Evolutionary conservation across 2,888 invertebrate species (phyloP), one percentile per base, ranked within the genome.

Genomic region (Acanthosepion pharaonis): DNA sequence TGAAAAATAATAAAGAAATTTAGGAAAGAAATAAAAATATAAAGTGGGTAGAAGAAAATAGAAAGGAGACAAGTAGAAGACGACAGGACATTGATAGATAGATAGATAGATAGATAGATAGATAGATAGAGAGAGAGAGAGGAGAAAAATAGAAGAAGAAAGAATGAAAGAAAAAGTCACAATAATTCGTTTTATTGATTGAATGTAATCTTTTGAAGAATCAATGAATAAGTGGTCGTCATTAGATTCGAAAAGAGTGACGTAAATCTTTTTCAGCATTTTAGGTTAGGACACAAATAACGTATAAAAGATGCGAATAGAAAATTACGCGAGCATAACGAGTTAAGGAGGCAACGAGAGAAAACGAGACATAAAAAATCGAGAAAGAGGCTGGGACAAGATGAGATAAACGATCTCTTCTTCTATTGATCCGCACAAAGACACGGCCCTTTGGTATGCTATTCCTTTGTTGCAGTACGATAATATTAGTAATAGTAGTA

Each of bases 291-390:
- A 78, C 78, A 1, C 20, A 78, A 78, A 9, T n/a, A 64, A n/a
- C 6, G 4, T 33, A 78, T n/a, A 78, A 78, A 78, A 1, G 78
- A 11, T 5, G 78, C 0, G n/a, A 33, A 78, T 0, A n/a, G n/a
- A 15, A 78, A 78, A 78, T 78, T n/a, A 78, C n/a, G 78, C 78
- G n/a, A 78, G n/a, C n/a, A 78, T 78, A 78, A 78, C 78, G n/a
- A 78, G n/a, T 33, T 78, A 33, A 78, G n/a, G 33, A 78, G 78
- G 23, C 11, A 33, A 78, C 15, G n/a, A 33, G 15, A 78, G 23
- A 78, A 78, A 78, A 78, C 0, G 11, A 25, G n/a, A n/a, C n/a
- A 1, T n/a, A n/a, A 78, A 78, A 5, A 78, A 78, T 33, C 11
- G 5, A 78, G 33, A 78, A 78, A 8, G 11, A 78, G 78, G 78